Conservation (phyloP, 2,113 vertebrate genomes). For the Harpagus bidentatus region DNA sequence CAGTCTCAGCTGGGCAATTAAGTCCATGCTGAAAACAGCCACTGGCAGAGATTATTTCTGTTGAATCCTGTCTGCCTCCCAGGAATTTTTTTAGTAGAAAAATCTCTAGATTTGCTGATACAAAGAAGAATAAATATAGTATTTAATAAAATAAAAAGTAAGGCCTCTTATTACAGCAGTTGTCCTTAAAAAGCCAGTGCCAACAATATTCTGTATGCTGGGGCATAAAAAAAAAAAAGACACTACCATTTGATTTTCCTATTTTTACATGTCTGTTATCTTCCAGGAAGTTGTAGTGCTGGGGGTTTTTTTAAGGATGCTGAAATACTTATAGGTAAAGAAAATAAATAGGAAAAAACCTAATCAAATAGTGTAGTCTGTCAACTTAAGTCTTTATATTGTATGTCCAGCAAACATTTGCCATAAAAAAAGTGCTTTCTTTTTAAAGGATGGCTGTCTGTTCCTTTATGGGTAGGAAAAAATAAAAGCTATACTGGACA, state of each 20-base stretch:
- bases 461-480: not conserved
- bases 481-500: not conserved
- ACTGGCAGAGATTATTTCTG: not conserved
- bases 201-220: not conserved
- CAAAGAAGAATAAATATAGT: not conserved
- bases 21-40: not conserved
- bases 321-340: not conserved
- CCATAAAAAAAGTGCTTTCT: constrained; percentile 38
- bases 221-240: not conserved
- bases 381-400: not conserved
- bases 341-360: constrained; percentile 17
- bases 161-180: constrained; percentile 25
- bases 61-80: not conserved
- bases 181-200: constrained; percentile 33
- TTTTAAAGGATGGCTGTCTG: constrained; percentile 30
- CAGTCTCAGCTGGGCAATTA: not conserved
- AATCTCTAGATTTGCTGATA: not conserved
- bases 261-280: not conserved
- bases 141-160: constrained; percentile 55
- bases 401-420: not conserved
- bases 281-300: not conserved
- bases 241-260: not conserved
- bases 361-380: not conserved
- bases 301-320: not conserved
- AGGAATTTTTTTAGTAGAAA: not conserved